Evolutionary conservation across 2,113 vertebrate genomes (phyloP).

Genomic region (Pterocles burchelli): DNA sequence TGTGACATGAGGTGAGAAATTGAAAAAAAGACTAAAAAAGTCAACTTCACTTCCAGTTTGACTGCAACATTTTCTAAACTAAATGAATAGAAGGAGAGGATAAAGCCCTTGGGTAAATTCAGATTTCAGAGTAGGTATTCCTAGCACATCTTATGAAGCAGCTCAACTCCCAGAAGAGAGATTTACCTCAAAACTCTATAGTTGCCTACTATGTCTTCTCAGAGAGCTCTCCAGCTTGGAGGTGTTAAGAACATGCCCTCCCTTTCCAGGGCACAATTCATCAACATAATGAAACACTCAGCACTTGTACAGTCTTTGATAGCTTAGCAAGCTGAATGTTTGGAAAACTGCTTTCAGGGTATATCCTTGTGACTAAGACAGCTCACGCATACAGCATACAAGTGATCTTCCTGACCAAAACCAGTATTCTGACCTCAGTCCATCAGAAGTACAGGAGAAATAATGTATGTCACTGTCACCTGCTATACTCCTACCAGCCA

Average conservation of each 20-base stretch:
- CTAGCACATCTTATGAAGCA: neutral
- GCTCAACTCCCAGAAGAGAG: conserved; percentile 14
- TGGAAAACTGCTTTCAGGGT: neutral
- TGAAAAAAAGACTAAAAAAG: neutral
- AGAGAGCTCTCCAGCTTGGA: neutral
- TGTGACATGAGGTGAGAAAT: neutral
- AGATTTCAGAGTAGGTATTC: neutral
- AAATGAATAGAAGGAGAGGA: neutral
- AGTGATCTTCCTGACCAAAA: neutral
- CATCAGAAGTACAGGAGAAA: neutral
- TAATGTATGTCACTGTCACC: too few species aligned
- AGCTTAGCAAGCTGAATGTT: neutral
- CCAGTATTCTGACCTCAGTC: neutral
- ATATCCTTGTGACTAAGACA: neutral
- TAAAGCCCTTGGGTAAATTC: neutral
- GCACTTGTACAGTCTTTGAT: neutral
- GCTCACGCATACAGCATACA: fast-evolving
- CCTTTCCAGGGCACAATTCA: neutral
- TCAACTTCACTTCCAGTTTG: neutral
- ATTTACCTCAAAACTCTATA: neutral
- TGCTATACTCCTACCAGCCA: neutral
- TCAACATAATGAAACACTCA: neutral
- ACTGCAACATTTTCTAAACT: conserved; percentile 12
- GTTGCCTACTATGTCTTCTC: neutral
- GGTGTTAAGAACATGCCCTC: neutral